Percentiles rank a stretch among this genome's conserved stretches.
These are phyloP conservation scores for Rhopilema esculentum DNA, from an alignment of 30 jellyfish, hydroid and myxozoan genomes.

Conservation along the genomic window DNA sequence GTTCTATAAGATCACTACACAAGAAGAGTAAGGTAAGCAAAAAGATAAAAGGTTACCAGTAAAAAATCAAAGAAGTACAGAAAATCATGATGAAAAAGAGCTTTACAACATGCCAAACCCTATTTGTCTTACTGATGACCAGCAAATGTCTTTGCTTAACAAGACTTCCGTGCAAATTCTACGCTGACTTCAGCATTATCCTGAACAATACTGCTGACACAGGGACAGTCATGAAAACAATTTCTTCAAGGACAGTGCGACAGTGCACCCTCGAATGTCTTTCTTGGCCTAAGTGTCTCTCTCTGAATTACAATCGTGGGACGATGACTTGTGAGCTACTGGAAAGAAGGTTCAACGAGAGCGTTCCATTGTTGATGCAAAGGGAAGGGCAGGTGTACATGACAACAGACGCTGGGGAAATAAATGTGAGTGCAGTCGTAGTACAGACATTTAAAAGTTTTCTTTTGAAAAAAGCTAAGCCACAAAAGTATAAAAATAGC, in stretches of 20 bases:
- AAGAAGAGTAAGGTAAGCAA: no score
- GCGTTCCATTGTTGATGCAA: background rate
- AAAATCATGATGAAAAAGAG: no score
- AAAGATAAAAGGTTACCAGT: no score
- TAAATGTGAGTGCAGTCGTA: conserved; percentile 20
- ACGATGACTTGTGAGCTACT: conserved; percentile 18
- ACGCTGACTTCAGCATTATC: conserved; percentile 28
- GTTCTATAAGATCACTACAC: no score
- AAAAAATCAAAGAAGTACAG: no score
- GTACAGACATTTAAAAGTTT: background rate
- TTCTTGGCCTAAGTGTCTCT: conserved; percentile 20
- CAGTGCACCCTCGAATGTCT: conserved; percentile 23
- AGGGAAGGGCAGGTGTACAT: conserved; percentile 31
- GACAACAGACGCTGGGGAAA: conserved; percentile 15
- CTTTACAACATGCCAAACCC: no score
- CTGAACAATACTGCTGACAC: conserved; percentile 5
- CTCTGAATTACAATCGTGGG: conserved; percentile 16
- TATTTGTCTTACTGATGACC: no score
- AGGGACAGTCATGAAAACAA: conserved; percentile 20
- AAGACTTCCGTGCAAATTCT: conserved; percentile 15
- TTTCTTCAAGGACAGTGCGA: background rate
- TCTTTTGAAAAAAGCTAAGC: background rate
- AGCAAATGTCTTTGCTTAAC: background rate
- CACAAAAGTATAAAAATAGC: background rate
- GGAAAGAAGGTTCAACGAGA: conserved; percentile 16